phyloP scores from a whole-genome alignment of 2,113 vertebrate species.

The Podarcis muralis region DNA sequence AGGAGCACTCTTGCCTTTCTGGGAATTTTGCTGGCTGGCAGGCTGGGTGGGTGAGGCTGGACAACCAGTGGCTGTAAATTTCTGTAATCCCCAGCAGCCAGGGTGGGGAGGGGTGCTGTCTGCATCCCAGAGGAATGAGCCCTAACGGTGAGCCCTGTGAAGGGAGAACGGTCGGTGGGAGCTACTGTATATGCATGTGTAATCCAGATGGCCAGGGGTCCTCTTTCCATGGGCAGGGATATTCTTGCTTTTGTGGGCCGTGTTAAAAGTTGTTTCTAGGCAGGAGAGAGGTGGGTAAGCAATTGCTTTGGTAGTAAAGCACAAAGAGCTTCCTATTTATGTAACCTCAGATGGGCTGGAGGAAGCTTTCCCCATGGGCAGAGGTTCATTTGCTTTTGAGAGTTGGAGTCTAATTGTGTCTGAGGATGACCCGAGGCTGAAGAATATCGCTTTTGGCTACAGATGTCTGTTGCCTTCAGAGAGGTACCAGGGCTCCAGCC shows the following conservation, averaged over 20 bases:
- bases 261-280: neutral
- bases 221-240: neutral
- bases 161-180: too few relatives aligned
- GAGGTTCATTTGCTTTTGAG: neutral
- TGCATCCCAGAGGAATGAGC: neutral
- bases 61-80: too few relatives aligned
- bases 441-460: neutral
- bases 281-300: neutral
- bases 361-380: neutral
- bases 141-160: neutral
- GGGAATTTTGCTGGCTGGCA: too few relatives aligned
- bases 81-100: too few relatives aligned
- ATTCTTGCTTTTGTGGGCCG: neutral
- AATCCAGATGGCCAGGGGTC: neutral
- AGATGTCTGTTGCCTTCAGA: neutral
- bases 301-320: neutral
- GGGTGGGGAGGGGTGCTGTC: neutral
- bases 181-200: neutral
- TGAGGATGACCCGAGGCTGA: too few relatives aligned
- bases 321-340: neutral
- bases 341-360: neutral
- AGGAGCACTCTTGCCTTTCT: neutral
- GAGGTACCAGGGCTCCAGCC: neutral
- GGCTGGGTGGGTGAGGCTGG: too few relatives aligned
- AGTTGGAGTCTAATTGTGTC: too few relatives aligned